Percentiles rank a stretch among this genome's conserved stretches.
Conservation (phyloP, 2,888 invertebrate genomes). For the Lordiphosa fenestrarum region DNA sequence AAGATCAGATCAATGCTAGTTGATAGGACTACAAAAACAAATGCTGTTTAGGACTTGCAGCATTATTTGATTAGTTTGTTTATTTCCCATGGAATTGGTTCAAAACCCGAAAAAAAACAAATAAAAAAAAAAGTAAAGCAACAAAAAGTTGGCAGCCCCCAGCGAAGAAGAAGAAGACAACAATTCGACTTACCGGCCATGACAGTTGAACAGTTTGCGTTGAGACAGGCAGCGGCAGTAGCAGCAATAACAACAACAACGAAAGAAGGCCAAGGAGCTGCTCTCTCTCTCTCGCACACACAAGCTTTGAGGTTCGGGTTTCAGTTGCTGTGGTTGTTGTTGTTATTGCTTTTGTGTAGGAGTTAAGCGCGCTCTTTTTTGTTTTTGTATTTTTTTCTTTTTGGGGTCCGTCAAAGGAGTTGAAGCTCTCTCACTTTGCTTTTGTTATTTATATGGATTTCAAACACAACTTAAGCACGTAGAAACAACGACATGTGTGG, state of each 20-base stretch:
- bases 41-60: constrained; percentile 32
- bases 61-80: constrained; percentile 43
- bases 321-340: constrained; percentile 33
- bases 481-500: constrained; percentile 60
- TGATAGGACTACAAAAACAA: constrained; percentile 26
- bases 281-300: constrained; percentile 31
- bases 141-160: constrained; percentile 22
- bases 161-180: constrained; percentile 15
- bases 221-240: constrained; percentile 53
- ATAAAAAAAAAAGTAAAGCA: constrained; percentile 1
- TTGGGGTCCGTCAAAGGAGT: constrained; percentile 28
- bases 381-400: constrained; percentile 1
- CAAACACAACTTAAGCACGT: constrained; percentile 70
- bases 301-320: constrained; percentile 22
- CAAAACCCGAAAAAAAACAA: constrained; percentile 14
- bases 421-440: constrained; percentile 32
- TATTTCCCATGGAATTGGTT: constrained; percentile 47
- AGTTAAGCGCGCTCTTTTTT: constrained; percentile 51
- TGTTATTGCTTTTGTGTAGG: constrained; percentile 29
- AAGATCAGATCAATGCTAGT: constrained; percentile 45
- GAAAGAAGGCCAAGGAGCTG: constrained; percentile 58
- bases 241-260: constrained; percentile 46
- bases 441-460: constrained; percentile 26
- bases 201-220: constrained; percentile 83
- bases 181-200: constrained; percentile 87